Evolutionary conservation across 1,140 invertebrate species (phyloP).

Genomic region (Brachionus rubens): DNA sequence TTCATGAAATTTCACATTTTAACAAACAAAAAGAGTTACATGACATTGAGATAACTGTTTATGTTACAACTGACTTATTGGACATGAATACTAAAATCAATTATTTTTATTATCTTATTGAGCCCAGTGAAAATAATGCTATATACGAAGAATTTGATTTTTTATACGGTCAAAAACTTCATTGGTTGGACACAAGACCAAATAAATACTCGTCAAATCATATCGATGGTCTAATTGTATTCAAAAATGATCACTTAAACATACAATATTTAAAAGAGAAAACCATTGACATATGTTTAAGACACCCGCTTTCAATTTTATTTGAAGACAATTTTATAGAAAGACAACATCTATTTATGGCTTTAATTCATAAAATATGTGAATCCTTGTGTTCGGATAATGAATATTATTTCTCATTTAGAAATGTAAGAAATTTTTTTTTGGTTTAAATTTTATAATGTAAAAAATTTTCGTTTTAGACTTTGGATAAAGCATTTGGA

Average conservation of each 20-base stretch:
- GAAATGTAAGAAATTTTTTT: background rate
- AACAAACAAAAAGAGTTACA: too few species aligned
- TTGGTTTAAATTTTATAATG: background rate
- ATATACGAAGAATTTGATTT: background rate
- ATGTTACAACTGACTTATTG: background rate
- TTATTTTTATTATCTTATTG: conserved; percentile 4
- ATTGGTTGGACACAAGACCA: background rate
- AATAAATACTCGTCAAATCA: background rate
- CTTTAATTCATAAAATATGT: background rate
- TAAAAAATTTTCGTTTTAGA: background rate
- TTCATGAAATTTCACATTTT: background rate
- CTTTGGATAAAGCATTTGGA: background rate
- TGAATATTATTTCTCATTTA: background rate
- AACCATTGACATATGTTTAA: background rate
- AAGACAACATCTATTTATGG: background rate
- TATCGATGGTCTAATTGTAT: background rate
- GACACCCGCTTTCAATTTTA: background rate
- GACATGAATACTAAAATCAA: background rate
- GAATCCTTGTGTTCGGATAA: background rate
- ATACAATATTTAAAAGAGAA: background rate
- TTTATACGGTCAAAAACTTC: background rate
- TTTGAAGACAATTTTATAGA: background rate
- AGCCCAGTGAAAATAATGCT: background rate
- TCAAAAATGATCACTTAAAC: background rate
- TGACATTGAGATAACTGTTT: background rate